Conservation (phyloP, 2,888 invertebrate genomes). For the Cephus runcator region DNA sequence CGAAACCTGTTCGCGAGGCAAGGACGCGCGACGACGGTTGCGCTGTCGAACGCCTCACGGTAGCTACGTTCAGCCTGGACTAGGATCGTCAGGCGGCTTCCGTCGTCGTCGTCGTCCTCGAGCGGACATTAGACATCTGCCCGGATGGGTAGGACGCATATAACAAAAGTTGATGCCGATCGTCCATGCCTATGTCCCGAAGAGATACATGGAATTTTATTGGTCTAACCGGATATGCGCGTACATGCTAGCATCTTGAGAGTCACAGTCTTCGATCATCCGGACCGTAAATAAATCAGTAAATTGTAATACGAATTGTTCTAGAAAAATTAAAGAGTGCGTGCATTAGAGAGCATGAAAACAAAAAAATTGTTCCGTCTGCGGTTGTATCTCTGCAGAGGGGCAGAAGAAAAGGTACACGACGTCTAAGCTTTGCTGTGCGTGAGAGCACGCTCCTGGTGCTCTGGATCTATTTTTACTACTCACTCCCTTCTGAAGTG, state of each 20-base stretch:
- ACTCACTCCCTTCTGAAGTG: slow-evolving; percentile 61
- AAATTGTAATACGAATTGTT: not conserved
- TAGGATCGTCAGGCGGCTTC: not conserved
- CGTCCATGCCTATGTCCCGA: not conserved
- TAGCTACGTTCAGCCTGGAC: not conserved
- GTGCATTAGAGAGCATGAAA: not conserved
- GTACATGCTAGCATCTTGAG: not conserved
- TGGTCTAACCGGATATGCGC: not conserved
- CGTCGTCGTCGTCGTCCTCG: not conserved
- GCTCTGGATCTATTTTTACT: slow-evolving; percentile 62
- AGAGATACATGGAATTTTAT: not conserved
- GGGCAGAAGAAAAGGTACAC: not conserved
- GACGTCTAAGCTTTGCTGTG: slow-evolving; percentile 24
- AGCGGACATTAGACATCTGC: not conserved
- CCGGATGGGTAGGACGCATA: not conserved
- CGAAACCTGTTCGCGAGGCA: not conserved
- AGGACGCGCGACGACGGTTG: not conserved
- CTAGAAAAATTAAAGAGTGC: not conserved
- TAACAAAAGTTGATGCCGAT: not conserved
- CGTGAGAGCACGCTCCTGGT: slow-evolving; percentile 53
- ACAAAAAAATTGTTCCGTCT: not conserved
- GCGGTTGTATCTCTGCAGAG: not conserved
- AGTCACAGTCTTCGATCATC: not conserved
- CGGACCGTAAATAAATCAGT: not conserved
- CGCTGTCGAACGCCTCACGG: not conserved